phyloP scores from a whole-genome alignment of 2,113 vertebrate genomes.

The Pelecanoides urinatrix region DNA sequence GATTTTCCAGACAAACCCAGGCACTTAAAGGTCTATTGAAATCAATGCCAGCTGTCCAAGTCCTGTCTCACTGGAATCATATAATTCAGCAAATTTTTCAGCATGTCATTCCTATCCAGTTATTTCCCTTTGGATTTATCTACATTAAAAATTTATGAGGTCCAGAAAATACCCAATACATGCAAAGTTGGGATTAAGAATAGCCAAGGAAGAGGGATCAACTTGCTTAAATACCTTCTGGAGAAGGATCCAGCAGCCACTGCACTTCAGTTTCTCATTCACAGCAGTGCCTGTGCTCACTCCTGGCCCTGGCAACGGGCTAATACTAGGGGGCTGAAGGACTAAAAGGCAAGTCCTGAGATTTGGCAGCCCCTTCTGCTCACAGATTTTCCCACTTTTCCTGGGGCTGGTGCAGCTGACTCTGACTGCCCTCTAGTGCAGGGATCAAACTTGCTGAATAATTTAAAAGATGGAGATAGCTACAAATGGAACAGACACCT shows the following conservation, averaged over 20 bases:
- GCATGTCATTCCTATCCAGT: background rate
- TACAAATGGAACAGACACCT: background rate
- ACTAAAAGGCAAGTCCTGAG: background rate
- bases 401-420: constrained; percentile 7
- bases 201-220: background rate
- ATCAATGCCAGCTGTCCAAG: background rate
- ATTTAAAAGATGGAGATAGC: background rate
- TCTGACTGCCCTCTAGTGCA: constrained; percentile 60
- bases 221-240: background rate
- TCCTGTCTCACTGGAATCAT: background rate
- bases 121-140: background rate
- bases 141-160: background rate
- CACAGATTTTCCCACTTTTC: background rate
- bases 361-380: background rate
- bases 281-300: background rate
- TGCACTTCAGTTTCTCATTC: background rate
- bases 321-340: background rate
- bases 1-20: background rate
- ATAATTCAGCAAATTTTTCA: background rate
- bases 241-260: background rate
- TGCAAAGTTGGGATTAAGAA: background rate
- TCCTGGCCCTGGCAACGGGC: background rate
- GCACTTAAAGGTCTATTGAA: background rate
- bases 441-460: constrained; percentile 21
- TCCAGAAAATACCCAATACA: background rate